Percentiles rank a stretch among this genome's conserved stretches.
phyloP scores from a whole-genome alignment of 2,113 vertebrate genomes.

The Delphinapterus leucas region DNA sequence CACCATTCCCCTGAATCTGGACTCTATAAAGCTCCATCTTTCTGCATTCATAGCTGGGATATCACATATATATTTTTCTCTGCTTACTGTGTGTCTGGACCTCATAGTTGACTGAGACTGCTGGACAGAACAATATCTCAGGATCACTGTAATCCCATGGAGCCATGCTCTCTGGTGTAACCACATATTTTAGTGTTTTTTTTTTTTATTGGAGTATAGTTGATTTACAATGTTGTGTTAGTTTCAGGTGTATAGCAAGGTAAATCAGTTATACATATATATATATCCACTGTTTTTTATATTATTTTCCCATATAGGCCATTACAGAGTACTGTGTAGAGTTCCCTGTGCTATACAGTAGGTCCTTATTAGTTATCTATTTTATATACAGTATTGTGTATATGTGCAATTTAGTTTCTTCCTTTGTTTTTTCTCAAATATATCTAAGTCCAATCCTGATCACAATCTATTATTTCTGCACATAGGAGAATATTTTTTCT shows the following conservation, averaged over 20 bases:
- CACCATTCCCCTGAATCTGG: background rate
- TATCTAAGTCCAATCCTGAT: background rate
- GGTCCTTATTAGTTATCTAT: background rate
- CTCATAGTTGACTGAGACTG: background rate
- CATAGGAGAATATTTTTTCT: background rate
- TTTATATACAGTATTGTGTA: background rate
- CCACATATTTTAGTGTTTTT: background rate
- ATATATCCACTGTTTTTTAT: background rate
- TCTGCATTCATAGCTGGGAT: background rate
- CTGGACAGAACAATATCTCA: background rate
- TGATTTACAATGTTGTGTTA: background rate
- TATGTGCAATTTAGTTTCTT: background rate
- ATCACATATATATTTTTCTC: background rate
- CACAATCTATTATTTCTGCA: background rate
- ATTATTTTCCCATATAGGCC: background rate
- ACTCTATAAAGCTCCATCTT: background rate
- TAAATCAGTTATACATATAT: background rate
- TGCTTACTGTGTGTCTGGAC: accelerated
- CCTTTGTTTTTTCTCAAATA: background rate
- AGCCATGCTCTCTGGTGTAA: background rate
- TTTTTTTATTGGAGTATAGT: background rate
- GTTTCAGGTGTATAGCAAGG: background rate
- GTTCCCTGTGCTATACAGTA: background rate
- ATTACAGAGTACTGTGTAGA: background rate
- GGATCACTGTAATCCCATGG: background rate